These are phyloP conservation scores for Tanypteryx hageni DNA, from an alignment of 2,888 invertebrate genomes.

Conservation along the genomic window DNA sequence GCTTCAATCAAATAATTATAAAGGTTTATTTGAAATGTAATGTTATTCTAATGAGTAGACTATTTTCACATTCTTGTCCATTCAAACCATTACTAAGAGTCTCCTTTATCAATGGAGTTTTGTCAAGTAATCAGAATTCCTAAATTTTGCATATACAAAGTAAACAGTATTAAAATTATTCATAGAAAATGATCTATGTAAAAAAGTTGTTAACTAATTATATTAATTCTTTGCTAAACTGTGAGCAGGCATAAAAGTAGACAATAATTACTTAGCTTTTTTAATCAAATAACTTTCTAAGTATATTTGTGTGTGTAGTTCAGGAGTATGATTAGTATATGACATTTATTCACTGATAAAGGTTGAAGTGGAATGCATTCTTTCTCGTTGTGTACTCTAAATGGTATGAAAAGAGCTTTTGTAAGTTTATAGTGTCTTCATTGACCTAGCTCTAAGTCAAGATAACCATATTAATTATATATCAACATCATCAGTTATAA, in stretches of 20 bases:
- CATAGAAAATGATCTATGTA: neutral
- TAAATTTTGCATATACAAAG: neutral
- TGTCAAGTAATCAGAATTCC: too few species aligned
- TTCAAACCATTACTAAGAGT: too few species aligned
- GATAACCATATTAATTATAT: too few species aligned
- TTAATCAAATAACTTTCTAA: neutral
- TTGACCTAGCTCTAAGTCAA: too few species aligned
- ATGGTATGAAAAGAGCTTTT: too few species aligned
- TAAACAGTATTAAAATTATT: neutral
- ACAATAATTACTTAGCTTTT: constrained; percentile 17
- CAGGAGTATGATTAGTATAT: neutral
- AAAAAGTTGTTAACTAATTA: neutral
- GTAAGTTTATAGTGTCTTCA: too few species aligned
- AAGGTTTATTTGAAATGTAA: too few species aligned
- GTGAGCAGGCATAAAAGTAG: constrained; percentile 1
- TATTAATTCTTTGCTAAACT: neutral
- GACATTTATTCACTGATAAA: neutral
- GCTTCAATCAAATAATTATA: too few species aligned
- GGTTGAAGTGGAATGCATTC: neutral
- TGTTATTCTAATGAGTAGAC: too few species aligned
- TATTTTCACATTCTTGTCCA: too few species aligned
- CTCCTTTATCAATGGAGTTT: too few species aligned
- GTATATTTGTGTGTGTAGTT: neutral
- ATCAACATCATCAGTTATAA: too few species aligned
- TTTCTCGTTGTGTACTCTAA: neutral